Evolutionary conservation across 2,888 invertebrate species (phyloP), one percentile per base, ranked within the genome.

Genomic region (Campoletis raptor): DNA sequence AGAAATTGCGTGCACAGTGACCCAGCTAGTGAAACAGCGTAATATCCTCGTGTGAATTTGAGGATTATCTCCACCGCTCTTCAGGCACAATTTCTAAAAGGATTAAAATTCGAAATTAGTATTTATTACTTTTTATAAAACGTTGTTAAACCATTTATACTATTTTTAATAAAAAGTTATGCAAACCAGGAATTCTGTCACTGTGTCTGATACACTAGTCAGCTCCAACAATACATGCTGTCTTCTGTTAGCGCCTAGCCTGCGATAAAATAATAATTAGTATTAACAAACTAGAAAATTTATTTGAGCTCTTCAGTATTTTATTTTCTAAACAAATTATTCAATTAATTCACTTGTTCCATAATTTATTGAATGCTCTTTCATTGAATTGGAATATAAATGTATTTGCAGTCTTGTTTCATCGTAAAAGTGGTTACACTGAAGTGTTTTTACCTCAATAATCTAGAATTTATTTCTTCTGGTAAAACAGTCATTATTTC

Each of bases 401-500:
- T 48, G 4, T 45, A 45, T 45, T 10, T 42, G 30, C 30, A 30
- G 30, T 30, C 1, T 30, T 2, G 1, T 30, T 30, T 30, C 30
- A 30, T 30, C 30, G 3, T 1, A 30, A 30, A 30, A 30, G 30
- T 30, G 30, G 30, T 30, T 30, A 30, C 30, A 30, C 1, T 30
- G 30, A 30, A 30, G 30, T 30, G 30, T 30, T 30, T 30, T 30
- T 90, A 92, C 90, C 97, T 96, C 83, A 98, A 95, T 89, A 96
- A 96, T 89, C 97, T 95, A 0, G 97, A 97, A 93, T 97, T 97
- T 83, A 99, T 97, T 96, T 99, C 99, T 95, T 99, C 99, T 7
- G 99, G 99, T 91, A 99, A 95, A 40, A 99, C 98, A 70, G 98
- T 98, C 89, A 99, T 95, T 89, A 99, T 96, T 96, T 99, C 99